A percentile compares a stretch with the other conserved stretches of the same genome.
Evolutionary conservation across 2,888 invertebrate genomes (phyloP).

Genomic region (Aquatica leii): DNA sequence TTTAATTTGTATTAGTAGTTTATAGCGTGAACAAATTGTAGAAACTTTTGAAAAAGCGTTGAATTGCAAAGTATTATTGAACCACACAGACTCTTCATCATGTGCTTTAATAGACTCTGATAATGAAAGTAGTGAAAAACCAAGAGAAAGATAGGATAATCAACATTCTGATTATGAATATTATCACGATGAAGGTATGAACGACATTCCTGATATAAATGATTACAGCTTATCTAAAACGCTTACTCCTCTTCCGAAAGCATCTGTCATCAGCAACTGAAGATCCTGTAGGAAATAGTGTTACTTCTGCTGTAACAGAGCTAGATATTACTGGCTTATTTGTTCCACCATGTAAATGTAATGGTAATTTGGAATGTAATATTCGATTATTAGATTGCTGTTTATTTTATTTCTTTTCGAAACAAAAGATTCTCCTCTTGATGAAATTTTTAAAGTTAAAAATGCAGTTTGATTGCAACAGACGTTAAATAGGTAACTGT

Average conservation of each 20-base stretch:
- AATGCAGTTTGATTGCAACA: not conserved
- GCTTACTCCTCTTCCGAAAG: not conserved
- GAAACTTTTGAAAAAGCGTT: not conserved
- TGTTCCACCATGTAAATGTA: not conserved
- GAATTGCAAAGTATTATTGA: not conserved
- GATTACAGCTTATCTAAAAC: not conserved
- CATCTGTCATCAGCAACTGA: not conserved
- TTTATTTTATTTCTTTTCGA: not conserved
- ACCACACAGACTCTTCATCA: not conserved
- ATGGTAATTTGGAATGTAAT: not conserved
- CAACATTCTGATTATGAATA: not conserved
- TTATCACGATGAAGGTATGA: not conserved
- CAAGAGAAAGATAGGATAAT: no score
- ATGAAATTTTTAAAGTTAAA: not conserved
- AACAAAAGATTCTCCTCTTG: not conserved
- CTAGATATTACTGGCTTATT: not conserved
- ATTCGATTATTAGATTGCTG: not conserved
- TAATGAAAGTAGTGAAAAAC: no score
- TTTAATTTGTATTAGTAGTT: not conserved
- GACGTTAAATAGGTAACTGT: not conserved
- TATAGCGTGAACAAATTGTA: not conserved
- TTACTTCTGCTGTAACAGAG: not conserved
- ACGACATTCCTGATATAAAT: no score
- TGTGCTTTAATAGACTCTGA: no score
- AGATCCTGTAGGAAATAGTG: not conserved